A percentile compares a stretch with the other conserved stretches of the same genome.
These are phyloP conservation scores for Salarias fasciatus DNA, from an alignment of 2,797 vertebrate species.

Conservation along the genomic window DNA sequence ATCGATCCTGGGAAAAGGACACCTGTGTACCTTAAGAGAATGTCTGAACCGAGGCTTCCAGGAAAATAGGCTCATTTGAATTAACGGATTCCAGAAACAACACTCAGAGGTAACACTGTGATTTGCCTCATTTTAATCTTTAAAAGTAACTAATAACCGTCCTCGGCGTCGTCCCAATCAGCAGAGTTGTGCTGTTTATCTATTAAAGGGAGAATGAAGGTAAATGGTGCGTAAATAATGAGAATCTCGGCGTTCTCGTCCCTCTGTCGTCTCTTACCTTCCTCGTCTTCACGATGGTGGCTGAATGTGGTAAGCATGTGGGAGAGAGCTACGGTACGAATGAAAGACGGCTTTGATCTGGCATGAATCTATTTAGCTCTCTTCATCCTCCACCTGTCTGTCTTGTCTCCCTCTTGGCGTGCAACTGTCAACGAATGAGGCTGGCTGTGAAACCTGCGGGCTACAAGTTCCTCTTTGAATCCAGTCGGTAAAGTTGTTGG, in stretches of 20 bases:
- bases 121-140: conserved; percentile 32
- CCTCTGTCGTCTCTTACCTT: background rate
- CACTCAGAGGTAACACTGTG: conserved; percentile 33
- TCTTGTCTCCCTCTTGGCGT: conserved; percentile 9
- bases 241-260: conserved; percentile 11
- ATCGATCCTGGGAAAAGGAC: conserved; percentile 52
- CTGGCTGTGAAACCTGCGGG: conserved; percentile 20
- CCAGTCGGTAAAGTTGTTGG: conserved; percentile 10
- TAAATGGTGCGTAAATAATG: conserved; percentile 8
- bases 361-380: conserved; percentile 25
- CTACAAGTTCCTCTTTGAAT: conserved; percentile 18
- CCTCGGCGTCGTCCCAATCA: conserved; percentile 8
- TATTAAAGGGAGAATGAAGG: conserved; percentile 11
- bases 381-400: conserved; percentile 9
- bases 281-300: conserved; percentile 14
- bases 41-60: conserved; percentile 59
- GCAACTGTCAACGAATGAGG: conserved; percentile 41
- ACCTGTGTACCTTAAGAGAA: conserved; percentile 59
- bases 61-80: conserved; percentile 64
- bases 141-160: conserved; percentile 9
- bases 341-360: conserved; percentile 55
- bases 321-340: conserved; percentile 20
- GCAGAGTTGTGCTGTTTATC: background rate
- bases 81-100: conserved; percentile 48
- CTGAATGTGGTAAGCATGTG: conserved; percentile 25